A percentile compares a stretch with the other conserved stretches of the same genome.
Evolutionary conservation across 2,113 vertebrate genomes (phyloP).

Genomic region (Pseudopipra pipra): DNA sequence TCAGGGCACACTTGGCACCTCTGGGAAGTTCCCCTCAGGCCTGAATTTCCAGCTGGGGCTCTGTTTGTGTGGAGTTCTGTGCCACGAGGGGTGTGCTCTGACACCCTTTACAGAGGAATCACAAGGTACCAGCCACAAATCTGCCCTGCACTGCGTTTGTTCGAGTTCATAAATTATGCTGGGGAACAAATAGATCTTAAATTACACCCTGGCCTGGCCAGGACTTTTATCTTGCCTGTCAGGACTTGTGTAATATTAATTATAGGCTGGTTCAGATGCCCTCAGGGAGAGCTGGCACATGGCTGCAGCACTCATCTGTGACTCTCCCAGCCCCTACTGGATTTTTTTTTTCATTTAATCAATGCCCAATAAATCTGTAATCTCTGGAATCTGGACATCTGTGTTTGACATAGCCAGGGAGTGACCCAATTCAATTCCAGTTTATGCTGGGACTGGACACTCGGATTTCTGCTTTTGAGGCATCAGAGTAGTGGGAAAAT

Average conservation of each 20-base stretch:
- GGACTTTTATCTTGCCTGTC: slow-evolving; percentile 46
- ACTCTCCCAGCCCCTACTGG: background rate
- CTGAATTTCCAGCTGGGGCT: background rate
- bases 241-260: slow-evolving; percentile 15
- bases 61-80: background rate
- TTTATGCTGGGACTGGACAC: background rate
- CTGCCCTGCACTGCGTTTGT: background rate
- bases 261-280: background rate
- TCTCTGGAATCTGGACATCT: slow-evolving; percentile 27
- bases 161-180: slow-evolving; percentile 45
- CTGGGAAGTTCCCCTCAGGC: background rate
- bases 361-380: slow-evolving; percentile 50
- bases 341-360: slow-evolving; percentile 20
- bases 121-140: background rate
- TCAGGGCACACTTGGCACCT: no score
- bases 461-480: background rate
- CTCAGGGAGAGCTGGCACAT: background rate
- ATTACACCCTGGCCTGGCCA: slow-evolving; percentile 44
- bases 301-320: background rate
- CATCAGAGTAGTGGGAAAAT: background rate
- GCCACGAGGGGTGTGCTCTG: background rate
- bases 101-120: background rate
- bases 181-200: slow-evolving; percentile 55
- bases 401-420: background rate
- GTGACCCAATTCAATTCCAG: slow-evolving; percentile 29